Evolutionary conservation across 2,888 invertebrate genomes (phyloP).

Genomic region (Lottia gigantea): DNA sequence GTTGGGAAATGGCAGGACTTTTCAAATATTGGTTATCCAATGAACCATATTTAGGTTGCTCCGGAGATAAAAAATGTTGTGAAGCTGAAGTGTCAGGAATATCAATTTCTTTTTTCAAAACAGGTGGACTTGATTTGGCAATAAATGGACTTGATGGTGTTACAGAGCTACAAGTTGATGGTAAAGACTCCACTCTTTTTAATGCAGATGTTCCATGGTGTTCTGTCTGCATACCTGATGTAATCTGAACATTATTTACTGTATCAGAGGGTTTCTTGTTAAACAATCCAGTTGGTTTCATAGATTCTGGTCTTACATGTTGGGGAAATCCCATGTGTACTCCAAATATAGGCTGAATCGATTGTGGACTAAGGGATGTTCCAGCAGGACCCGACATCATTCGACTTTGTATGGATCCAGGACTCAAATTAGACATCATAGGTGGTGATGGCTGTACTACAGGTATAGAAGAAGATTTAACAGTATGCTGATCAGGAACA

Average conservation of each 20-base stretch:
- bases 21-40: neutral
- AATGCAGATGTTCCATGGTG: neutral
- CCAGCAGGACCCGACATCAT: no score
- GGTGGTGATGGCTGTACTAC: neutral
- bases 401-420: no score
- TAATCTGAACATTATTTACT: neutral
- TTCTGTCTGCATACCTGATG: neutral
- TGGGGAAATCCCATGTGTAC: constrained; percentile 5
- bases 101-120: constrained; percentile 1
- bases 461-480: neutral
- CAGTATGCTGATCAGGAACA: neutral
- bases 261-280: neutral
- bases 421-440: neutral
- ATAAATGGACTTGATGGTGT: constrained; percentile 14
- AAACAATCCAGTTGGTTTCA: constrained; percentile 8
- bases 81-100: neutral
- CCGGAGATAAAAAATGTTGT: neutral
- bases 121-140: neutral
- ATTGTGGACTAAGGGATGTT: neutral
- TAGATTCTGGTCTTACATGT: neutral
- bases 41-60: neutral
- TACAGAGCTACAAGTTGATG: constrained; percentile 11
- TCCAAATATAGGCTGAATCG: neutral
- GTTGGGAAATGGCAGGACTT: neutral
- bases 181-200: constrained; percentile 5